These are phyloP conservation scores for Paracanthobrama guichenoti DNA, from an alignment of 2,113 vertebrate genomes.

Conservation along the genomic window DNA sequence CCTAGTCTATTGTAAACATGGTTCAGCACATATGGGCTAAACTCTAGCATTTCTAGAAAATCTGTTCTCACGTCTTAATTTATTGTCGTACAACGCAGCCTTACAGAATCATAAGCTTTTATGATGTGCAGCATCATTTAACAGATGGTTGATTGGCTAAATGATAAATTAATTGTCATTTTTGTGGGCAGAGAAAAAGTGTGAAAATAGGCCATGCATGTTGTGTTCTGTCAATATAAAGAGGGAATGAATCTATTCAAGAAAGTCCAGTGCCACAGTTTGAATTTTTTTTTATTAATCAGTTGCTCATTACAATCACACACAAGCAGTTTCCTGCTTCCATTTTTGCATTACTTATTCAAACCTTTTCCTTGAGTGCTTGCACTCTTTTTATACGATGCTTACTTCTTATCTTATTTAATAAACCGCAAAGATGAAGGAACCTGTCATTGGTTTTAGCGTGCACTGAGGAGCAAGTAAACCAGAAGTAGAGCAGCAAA, in stretches of 20 bases:
- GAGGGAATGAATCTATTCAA: background rate
- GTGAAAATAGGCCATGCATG: background rate
- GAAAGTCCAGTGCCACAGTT: background rate
- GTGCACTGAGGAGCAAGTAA: background rate
- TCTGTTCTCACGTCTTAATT: background rate
- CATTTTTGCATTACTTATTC: background rate
- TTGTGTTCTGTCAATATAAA: background rate
- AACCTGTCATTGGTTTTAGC: background rate
- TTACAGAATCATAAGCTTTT: background rate
- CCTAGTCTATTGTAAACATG: background rate
- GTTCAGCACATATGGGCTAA: background rate
- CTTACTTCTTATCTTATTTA: background rate
- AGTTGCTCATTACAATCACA: background rate
- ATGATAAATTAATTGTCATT: background rate
- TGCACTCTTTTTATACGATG: background rate
- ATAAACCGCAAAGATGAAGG: background rate
- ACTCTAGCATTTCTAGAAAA: background rate
- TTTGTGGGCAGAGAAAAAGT: background rate
- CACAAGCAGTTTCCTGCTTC: background rate
- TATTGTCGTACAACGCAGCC: background rate
- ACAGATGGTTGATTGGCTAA: background rate
- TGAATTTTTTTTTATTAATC: background rate
- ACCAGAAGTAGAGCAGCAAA: background rate
- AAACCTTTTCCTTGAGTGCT: background rate
- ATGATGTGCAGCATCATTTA: background rate